Evolutionary conservation across 2,113 vertebrate genomes (phyloP).

Genomic region (Bothrops jararaca): DNA sequence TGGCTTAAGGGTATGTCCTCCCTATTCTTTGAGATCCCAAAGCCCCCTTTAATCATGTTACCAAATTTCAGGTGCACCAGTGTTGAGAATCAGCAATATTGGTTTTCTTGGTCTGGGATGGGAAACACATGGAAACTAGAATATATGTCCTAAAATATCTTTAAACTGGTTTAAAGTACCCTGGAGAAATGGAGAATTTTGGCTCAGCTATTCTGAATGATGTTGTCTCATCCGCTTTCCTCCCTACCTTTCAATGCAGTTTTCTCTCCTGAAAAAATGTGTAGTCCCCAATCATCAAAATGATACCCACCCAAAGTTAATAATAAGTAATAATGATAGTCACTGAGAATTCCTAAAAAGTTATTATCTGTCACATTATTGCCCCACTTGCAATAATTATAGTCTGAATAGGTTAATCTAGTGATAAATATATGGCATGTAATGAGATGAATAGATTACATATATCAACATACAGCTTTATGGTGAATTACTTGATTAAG

Average conservation of each 20-base stretch:
- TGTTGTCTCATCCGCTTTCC: neutral
- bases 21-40: neutral
- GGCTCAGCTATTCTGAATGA: neutral
- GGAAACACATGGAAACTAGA: neutral
- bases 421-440: neutral
- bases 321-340: neutral
- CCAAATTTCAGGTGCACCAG: neutral
- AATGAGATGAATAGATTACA: neutral
- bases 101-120: neutral
- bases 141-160: neutral
- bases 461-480: neutral
- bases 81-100: neutral
- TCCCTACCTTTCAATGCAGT: neutral
- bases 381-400: neutral
- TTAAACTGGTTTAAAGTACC: neutral
- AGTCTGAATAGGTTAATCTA: neutral
- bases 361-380: neutral
- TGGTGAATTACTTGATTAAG: neutral
- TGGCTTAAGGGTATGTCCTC: neutral
- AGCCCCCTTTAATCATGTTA: neutral
- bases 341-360: neutral
- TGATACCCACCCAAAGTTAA: neutral
- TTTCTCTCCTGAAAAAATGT: neutral
- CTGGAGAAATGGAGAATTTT: neutral
- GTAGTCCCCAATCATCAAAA: neutral